These are phyloP conservation scores for Neotoma lepida DNA, from an alignment of 2,113 vertebrate genomes.

Conservation along the genomic window DNA sequence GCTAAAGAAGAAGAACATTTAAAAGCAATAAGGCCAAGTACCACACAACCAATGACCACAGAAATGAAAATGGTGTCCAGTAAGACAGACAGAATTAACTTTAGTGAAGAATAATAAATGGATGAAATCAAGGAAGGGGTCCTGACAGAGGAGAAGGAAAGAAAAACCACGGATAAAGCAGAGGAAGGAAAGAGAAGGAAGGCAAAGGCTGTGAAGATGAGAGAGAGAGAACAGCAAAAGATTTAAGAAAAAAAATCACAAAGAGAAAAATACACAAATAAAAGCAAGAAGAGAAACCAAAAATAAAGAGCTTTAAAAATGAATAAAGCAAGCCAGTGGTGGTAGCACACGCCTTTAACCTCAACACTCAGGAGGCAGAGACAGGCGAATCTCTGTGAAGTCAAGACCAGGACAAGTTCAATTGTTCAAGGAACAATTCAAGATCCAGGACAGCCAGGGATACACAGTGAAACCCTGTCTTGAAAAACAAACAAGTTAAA, in stretches of 20 bases:
- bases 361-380: not conserved
- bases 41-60: not conserved
- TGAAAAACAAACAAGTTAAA: too few species aligned
- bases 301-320: not conserved
- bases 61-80: not conserved
- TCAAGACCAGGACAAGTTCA: too few species aligned
- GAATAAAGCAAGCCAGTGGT: not conserved
- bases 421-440: too few species aligned
- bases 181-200: not conserved
- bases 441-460: too few species aligned
- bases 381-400: not conserved
- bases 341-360: not conserved
- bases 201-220: not conserved
- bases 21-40: not conserved
- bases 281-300: not conserved
- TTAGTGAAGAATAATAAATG: not conserved
- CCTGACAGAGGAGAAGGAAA: not conserved
- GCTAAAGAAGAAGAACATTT: not conserved
- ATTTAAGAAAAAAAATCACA: not conserved
- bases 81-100: not conserved
- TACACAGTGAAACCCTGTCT: too few species aligned
- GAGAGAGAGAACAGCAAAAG: not conserved
- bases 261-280: not conserved
- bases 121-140: not conserved
- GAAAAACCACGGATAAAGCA: not conserved